phyloP scores from a whole-genome alignment of 2,797 vertebrate genomes.

The Lateolabrax maculatus region DNA sequence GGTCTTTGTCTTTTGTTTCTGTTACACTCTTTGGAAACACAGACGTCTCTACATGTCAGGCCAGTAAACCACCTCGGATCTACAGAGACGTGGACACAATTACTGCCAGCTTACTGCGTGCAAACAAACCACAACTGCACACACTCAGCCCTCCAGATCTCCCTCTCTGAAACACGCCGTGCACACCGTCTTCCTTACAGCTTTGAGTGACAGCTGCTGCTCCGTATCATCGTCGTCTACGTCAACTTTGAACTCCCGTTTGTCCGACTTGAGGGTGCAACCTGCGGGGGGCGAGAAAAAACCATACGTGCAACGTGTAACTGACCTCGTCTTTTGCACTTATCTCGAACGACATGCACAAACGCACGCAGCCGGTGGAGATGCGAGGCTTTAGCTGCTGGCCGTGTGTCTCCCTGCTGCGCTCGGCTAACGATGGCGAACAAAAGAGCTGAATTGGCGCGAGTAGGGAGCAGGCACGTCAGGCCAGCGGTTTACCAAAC shows the following conservation, averaged over 20 bases:
- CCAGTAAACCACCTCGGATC: background rate
- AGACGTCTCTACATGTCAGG: background rate
- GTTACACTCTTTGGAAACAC: too few relatives aligned
- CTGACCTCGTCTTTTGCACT: fast-evolving
- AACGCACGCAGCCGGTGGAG: background rate
- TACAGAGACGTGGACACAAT: too few relatives aligned
- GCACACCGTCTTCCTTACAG: conserved; percentile 71
- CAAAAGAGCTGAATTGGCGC: conserved; percentile 77
- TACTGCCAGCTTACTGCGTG: too few relatives aligned
- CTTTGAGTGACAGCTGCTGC: conserved; percentile 88
- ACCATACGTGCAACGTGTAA: conserved; percentile 20
- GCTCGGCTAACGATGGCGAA: conserved; percentile 62
- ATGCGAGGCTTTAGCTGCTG: too few relatives aligned
- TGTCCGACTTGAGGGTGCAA: conserved; percentile 85
- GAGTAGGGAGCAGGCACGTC: conserved; percentile 14
- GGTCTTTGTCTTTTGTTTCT: too few relatives aligned
- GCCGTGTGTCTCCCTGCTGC: background rate
- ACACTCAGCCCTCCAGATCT: fast-evolving
- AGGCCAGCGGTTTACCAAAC: background rate
- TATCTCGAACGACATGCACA: background rate
- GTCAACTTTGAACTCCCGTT: conserved; percentile 85
- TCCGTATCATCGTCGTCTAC: conserved; percentile 86
- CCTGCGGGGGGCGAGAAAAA: conserved; percentile 68
- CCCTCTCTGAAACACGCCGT: background rate
- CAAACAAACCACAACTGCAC: background rate